A percentile compares a stretch with the other conserved stretches of the same genome.
Evolutionary conservation across 30 jellyfish, hydroid and myxozoan species (phyloP).

Genomic region (Hydra vulgaris): DNA sequence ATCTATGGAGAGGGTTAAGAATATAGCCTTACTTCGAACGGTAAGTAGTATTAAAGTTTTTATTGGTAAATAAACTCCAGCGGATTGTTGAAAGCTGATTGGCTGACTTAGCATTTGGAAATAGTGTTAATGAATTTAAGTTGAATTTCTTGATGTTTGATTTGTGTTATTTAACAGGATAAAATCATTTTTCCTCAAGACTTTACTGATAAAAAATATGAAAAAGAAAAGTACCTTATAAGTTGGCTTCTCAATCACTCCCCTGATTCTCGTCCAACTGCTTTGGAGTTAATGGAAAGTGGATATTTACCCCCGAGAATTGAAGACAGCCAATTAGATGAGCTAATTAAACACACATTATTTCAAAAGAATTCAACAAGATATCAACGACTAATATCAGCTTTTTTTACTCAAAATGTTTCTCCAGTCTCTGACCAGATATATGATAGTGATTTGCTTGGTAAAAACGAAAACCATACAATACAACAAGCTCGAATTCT

Average conservation of each 20-base stretch:
- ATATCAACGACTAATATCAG: conserved; percentile 71
- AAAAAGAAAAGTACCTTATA: conserved; percentile 33
- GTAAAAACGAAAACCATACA: conserved; percentile 38
- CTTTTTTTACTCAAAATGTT: conserved; percentile 49
- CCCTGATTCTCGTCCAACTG: conserved; percentile 81
- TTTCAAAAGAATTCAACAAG: conserved; percentile 62
- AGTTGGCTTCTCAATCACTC: conserved; percentile 64
- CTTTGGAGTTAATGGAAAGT: conserved; percentile 67
- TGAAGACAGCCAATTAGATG: conserved; percentile 82
- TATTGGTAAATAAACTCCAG: background rate
- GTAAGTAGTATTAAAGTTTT: conserved; percentile 20
- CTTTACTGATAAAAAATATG: conserved; percentile 41
- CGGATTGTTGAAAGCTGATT: no score
- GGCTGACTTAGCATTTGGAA: no score
- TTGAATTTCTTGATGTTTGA: background rate
- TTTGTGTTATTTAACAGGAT: conserved; percentile 27
- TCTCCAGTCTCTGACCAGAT: conserved; percentile 73
- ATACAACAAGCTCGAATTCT: conserved; percentile 31
- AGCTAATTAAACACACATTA: conserved; percentile 56
- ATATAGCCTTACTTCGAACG: conserved; percentile 46
- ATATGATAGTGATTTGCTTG: conserved; percentile 54
- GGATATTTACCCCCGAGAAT: conserved; percentile 79
- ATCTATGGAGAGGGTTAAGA: conserved; percentile 77
- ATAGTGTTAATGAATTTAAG: no score
- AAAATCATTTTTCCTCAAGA: conserved; percentile 60